phyloP scores from a whole-genome alignment of 2,113 vertebrate species.

The Diadophis punctatus region DNA sequence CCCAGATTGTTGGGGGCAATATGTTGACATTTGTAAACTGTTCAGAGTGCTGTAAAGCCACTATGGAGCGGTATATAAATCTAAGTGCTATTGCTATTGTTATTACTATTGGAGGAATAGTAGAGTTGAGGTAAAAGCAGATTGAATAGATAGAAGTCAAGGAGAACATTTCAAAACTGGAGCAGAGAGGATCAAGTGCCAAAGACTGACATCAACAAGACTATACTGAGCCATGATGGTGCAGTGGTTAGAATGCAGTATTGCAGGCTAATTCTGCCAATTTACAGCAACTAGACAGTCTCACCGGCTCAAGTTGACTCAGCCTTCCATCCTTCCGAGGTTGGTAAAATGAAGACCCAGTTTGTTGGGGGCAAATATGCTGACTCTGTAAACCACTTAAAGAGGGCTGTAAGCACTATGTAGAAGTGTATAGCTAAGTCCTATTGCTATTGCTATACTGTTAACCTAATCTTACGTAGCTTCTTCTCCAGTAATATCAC shows the following conservation, averaged over 20 bases:
- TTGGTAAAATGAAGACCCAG: background rate
- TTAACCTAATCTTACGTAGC: no score
- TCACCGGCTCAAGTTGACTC: background rate
- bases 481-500: no score
- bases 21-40: background rate
- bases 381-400: background rate
- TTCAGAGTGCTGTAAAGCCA: background rate
- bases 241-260: background rate
- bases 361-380: background rate
- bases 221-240: background rate
- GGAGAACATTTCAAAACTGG: background rate
- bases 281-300: background rate
- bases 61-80: no score
- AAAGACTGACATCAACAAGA: background rate
- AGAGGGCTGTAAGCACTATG: background rate
- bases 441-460: background rate
- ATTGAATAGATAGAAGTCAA: background rate
- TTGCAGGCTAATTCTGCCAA: background rate
- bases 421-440: background rate
- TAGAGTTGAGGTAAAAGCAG: background rate
- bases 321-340: background rate
- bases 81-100: background rate
- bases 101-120: no score
- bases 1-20: background rate
- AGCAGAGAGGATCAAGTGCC: background rate